Base-by-base conservation (phyloP, 2,797 vertebrate species). In the Clarias platycephalus region DNA sequence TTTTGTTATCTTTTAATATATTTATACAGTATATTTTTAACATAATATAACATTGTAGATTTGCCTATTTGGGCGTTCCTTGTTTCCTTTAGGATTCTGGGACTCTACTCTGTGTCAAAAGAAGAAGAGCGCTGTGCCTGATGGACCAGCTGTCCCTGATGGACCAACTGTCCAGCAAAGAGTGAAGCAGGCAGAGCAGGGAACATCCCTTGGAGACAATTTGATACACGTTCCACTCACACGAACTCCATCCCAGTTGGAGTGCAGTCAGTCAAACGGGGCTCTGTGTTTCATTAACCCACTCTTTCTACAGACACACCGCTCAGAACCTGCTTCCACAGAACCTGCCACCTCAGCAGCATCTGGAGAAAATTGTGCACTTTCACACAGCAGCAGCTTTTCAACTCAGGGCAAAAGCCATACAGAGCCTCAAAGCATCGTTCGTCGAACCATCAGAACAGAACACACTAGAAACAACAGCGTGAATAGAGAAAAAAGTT, bases 231-330 rank as follows among this genome's bases (percentile, higher is more conserved):
- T 96, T 90, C 94, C 97, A 86, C 94, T 90, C 72, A 94, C 96
- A 85, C 92, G 94, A 81, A 92, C 93, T 88, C 97, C 95, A 80
- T 95, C 94, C 0, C 94, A 94, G 88, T 92, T 95, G 89, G 96
- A 97, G 92, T 95, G 95, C 68, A 93, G 95, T 92, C 96, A 96
- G 90, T 95, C 95, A 92, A 96, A 96, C 15, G 94, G 95, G 85
- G 96, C 97, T 0, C 92, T 98, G 91, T 99, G 97, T 92, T 98
- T 99, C 31, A 95, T 99, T 88, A 97, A 97, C 92, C 98, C 98
- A 0, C 95, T 98, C 62, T 99, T 99, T 90, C 93, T 97, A 83
- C 96, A 98, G 94, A 96, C 96, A 44, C 97, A 96, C 87, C 96
- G 92, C 90, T 93, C 28, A 71, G 58, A 85, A 58, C 63, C 62